Percentiles rank a stretch among this genome's conserved stretches.
phyloP scores from a whole-genome alignment of 2,888 invertebrate genomes.

The Bedellia somnulentella region DNA sequence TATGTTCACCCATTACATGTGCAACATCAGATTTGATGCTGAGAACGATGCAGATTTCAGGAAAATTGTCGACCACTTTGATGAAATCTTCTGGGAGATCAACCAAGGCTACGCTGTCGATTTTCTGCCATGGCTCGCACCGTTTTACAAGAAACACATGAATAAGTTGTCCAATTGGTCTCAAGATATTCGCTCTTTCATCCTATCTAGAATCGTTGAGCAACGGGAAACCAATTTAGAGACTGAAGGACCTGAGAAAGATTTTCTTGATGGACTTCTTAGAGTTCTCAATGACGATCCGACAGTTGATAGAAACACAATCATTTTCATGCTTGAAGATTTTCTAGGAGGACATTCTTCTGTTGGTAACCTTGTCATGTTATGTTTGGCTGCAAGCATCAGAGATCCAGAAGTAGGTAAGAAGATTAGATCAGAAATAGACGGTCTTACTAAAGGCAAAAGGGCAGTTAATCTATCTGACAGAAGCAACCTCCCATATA shows the following conservation, averaged over 20 bases:
- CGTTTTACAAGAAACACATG: conserved; percentile 71
- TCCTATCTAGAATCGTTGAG: conserved; percentile 70
- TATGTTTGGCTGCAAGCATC: conserved; percentile 70
- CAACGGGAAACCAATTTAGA: conserved; percentile 59
- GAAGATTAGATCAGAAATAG: conserved; percentile 71
- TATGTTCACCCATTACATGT: conserved; percentile 87
- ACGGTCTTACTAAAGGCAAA: conserved; percentile 56
- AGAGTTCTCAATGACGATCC: conserved; percentile 68
- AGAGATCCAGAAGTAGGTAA: conserved; percentile 66
- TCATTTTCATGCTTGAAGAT: conserved; percentile 82
- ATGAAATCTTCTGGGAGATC: conserved; percentile 89
- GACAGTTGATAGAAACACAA: conserved; percentile 73
- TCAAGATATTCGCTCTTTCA: conserved; percentile 70
- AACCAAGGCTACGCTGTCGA: conserved; percentile 88
- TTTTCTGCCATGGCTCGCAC: conserved; percentile 80
- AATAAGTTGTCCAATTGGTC: conserved; percentile 70
- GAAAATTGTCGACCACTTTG: conserved; percentile 71
- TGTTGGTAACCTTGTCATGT: conserved; percentile 81
- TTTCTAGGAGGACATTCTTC: conserved; percentile 88
- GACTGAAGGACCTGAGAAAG: conserved; percentile 64
- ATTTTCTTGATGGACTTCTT: conserved; percentile 79
- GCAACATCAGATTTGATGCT: conserved; percentile 74
- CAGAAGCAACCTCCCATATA: conserved; percentile 71
- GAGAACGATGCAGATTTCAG: conserved; percentile 67
- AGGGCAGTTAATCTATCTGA: conserved; percentile 67